A percentile compares a stretch with the other conserved stretches of the same genome.
phyloP scores from a whole-genome alignment of 2,797 vertebrate genomes.

The Gambusia yucatana region DNA sequence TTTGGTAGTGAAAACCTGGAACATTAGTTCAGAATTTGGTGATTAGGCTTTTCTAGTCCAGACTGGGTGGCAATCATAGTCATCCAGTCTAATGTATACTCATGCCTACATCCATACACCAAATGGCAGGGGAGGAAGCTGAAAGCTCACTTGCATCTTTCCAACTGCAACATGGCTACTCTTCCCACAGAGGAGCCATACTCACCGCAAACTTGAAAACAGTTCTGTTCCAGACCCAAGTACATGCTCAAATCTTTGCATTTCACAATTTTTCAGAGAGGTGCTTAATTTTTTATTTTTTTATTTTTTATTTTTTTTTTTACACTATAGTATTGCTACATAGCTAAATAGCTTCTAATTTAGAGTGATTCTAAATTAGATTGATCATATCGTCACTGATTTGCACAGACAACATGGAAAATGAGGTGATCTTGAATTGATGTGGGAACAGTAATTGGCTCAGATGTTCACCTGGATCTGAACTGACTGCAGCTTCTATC shows the following conservation, averaged over 20 bases:
- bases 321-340: background rate
- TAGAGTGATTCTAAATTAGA: background rate
- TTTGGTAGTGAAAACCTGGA: background rate
- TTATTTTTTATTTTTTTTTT: background rate
- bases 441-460: background rate
- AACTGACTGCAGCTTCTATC: background rate
- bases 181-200: background rate
- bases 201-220: background rate
- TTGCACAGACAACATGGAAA: background rate
- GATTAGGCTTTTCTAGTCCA: background rate
- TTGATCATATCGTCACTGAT: background rate
- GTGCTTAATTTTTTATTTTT: background rate
- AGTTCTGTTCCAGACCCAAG: background rate
- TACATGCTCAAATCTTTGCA: background rate
- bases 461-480: background rate
- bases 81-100: background rate
- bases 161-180: background rate
- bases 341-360: background rate
- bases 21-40: background rate
- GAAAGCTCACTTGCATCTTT: background rate
- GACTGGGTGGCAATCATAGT: background rate
- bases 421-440: background rate
- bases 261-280: background rate
- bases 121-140: background rate
- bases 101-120: background rate